Evolutionary conservation across 2,113 vertebrate genomes (phyloP).

Genomic region (Ondatra zibethicus): DNA sequence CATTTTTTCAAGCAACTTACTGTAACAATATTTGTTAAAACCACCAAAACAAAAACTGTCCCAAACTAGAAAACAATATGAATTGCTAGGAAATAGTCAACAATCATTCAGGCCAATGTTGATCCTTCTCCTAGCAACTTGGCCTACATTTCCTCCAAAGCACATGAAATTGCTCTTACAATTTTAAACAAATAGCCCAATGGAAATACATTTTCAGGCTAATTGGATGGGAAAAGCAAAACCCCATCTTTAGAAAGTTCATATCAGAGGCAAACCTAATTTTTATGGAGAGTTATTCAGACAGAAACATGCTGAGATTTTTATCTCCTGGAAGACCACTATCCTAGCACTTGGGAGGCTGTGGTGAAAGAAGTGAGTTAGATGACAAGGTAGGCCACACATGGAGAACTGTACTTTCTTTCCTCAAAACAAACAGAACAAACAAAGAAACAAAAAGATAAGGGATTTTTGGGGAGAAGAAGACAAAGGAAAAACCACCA

Average conservation of each 20-base stretch:
- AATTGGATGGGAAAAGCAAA: slow-evolving; percentile 56
- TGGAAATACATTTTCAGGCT: slow-evolving; percentile 29
- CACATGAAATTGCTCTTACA: background rate
- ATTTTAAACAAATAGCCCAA: background rate
- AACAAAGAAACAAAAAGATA: background rate
- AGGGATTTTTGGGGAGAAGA: background rate
- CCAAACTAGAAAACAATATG: slow-evolving; percentile 9
- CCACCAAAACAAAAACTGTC: slow-evolving; percentile 23
- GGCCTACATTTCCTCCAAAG: background rate
- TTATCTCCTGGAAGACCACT: background rate
- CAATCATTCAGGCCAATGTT: slow-evolving; percentile 24
- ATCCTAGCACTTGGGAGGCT: background rate
- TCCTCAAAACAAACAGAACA: background rate
- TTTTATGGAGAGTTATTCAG: slow-evolving; percentile 32
- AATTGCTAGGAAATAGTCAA: slow-evolving; percentile 41
- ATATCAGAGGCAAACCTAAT: slow-evolving; percentile 11
- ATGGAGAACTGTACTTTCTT: background rate
- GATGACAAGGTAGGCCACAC: background rate
- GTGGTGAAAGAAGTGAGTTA: too few species aligned
- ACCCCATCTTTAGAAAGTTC: slow-evolving; percentile 22
- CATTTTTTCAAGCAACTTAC: background rate
- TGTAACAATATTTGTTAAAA: background rate
- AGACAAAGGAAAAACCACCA: background rate
- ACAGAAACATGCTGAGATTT: slow-evolving; percentile 22
- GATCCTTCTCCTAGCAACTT: background rate